Evolutionary conservation across 2,113 vertebrate genomes (phyloP).

Genomic region (Todiramphus chloris): DNA sequence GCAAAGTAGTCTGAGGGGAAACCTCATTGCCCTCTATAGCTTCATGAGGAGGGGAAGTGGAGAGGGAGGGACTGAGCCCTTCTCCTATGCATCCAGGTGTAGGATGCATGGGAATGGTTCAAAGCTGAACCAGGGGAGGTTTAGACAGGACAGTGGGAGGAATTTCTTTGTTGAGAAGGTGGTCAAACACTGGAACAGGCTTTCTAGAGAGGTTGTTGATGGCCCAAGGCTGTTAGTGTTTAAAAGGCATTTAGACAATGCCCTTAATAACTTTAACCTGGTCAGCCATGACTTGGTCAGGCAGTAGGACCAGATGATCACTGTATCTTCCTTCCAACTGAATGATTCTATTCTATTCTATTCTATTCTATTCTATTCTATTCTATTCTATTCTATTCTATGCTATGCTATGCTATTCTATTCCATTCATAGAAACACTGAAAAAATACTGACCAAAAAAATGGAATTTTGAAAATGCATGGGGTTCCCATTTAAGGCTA

Average conservation of each 20-base stretch:
- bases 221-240: not conserved
- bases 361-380: not conserved
- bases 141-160: not conserved
- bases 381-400: not conserved
- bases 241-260: not conserved
- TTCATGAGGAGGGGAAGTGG: not conserved
- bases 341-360: not conserved
- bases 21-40: not conserved
- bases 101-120: not conserved
- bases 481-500: not conserved
- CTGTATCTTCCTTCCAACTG: not conserved
- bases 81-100: not conserved
- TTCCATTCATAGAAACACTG: not conserved
- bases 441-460: not conserved
- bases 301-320: not conserved
- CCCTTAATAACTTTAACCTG: not conserved
- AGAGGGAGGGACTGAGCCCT: not conserved
- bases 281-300: not conserved
- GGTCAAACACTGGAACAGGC: not conserved
- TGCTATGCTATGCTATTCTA: too few relatives aligned
- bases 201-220: not conserved
- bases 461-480: not conserved
- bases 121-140: not conserved
- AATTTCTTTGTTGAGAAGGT: not conserved
- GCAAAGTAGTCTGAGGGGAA: accelerated